These are phyloP conservation scores for Bufo gargarizans DNA, from an alignment of 2,113 vertebrate genomes.

Conservation along the genomic window DNA sequence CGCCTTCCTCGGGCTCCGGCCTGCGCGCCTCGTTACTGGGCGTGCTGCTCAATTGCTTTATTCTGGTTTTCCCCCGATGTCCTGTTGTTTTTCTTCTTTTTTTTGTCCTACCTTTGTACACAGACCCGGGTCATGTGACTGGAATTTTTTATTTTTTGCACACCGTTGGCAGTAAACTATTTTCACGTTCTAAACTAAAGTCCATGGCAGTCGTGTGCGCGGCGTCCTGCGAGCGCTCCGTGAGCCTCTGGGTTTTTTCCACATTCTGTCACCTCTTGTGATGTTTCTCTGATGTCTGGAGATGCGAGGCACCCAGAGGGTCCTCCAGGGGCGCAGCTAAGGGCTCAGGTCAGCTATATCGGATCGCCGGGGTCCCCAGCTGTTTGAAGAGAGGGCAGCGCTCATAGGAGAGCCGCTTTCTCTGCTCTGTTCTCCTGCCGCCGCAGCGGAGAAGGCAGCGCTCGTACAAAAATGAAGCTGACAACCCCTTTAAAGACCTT, in stretches of 20 bases:
- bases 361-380: no score
- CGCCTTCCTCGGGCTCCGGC: background rate
- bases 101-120: background rate
- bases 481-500: no score
- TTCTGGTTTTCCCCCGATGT: slow-evolving; percentile 22
- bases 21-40: background rate
- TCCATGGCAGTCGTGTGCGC: background rate
- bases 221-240: background rate
- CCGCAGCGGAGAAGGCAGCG: no score
- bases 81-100: background rate
- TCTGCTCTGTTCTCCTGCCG: no score
- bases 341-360: no score
- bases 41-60: background rate
- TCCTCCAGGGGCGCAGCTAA: no score
- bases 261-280: no score
- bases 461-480: no score
- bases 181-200: background rate
- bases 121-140: background rate
- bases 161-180: background rate
- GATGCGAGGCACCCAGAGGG: no score
- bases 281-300: no score
- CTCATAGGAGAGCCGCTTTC: no score
- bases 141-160: background rate
- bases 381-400: no score
- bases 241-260: background rate